Evolutionary conservation across 2,888 invertebrate genomes (phyloP), one percentile per base, ranked within the genome.

Genomic region (Cristatella mucedo): DNA sequence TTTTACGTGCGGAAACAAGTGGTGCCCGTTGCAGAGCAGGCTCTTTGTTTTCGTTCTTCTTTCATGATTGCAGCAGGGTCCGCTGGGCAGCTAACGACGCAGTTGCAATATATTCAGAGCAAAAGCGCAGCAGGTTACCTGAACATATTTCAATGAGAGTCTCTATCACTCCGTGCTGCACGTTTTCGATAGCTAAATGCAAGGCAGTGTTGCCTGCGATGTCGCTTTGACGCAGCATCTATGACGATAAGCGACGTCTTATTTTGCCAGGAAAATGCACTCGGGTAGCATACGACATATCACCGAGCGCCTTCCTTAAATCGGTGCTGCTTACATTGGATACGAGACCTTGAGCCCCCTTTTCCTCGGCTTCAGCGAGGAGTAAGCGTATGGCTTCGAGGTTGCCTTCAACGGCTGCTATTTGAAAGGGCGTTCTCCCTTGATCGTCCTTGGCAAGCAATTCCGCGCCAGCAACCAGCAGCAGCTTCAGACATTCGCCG

Each of bases 131-230:
- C n/a, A n/a, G n/a, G n/a, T n/a, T n/a, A n/a, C n/a, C n/a, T n/a
- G n/a, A n/a, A n/a, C n/a, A n/a, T n/a, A n/a, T n/a, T n/a, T n/a
- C n/a, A n/a, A n/a, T n/a, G n/a, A n/a, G n/a, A n/a, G n/a, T n/a
- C n/a, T n/a, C n/a, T n/a, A 78, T 77, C 49, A 84, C 83, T 48
- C 80, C 78, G 1, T 75, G 75, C 55, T 80, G 80, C 4, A 84
- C 83, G 52, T 85, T 84, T 56, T 84, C 83, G 0, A 85, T 82
- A 4, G 86, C 83, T 50, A 86, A 68, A 67, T 87, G 86, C 21
- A 89, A 63, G 2, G 86, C 80, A 0, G 86, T 84, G 38, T 79
- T 74, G 53, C 76, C 78, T 53, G 83, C 82, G 1, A 84, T 82
- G 18, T 84, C 83, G 50, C 79, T 73, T 41, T 74, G 74, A 43